Evolutionary conservation across 1,140 invertebrate genomes (phyloP).

Genomic region (Acromyrmex heyeri): DNA sequence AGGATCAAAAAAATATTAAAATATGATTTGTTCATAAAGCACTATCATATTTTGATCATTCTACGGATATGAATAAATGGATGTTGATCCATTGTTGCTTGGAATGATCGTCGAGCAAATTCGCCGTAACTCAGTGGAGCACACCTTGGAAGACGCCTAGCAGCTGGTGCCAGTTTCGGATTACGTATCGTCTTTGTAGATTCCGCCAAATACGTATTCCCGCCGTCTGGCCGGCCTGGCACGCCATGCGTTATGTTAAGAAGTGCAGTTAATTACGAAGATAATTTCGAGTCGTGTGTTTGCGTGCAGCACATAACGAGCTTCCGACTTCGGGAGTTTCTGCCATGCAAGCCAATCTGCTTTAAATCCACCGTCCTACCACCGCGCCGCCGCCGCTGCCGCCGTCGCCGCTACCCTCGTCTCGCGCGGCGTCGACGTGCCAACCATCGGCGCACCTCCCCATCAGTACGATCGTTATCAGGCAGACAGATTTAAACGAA

Average conservation of each 20-base stretch:
- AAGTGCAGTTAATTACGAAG: constrained; percentile 87
- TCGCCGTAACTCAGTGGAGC: constrained; percentile 10
- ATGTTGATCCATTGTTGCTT: neutral
- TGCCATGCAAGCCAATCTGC: constrained; percentile 82
- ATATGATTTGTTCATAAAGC: neutral
- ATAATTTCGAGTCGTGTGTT: constrained; percentile 86
- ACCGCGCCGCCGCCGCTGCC: neutral
- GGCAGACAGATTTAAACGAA: constrained; percentile 70
- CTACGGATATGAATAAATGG: neutral
- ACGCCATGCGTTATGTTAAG: constrained; percentile 87
- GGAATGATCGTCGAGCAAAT: constrained; percentile 30
- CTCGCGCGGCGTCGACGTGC: constrained; percentile 49
- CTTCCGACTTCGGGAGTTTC: constrained; percentile 82
- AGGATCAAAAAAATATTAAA: neutral
- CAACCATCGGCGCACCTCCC: constrained; percentile 56
- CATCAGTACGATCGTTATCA: constrained; percentile 70
- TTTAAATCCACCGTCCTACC: constrained; percentile 71
- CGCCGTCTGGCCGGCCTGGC: constrained; percentile 83
- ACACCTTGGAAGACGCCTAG: constrained; percentile 69
- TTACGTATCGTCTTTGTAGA: constrained; percentile 85
- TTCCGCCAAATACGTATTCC: constrained; percentile 81
- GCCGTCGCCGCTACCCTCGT: neutral
- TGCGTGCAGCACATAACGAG: constrained; percentile 86
- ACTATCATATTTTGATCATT: neutral
- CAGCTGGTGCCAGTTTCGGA: constrained; percentile 84